These are phyloP conservation scores for Manis pentadactyla DNA, from an alignment of 2,797 vertebrate species.

Conservation along the genomic window DNA sequence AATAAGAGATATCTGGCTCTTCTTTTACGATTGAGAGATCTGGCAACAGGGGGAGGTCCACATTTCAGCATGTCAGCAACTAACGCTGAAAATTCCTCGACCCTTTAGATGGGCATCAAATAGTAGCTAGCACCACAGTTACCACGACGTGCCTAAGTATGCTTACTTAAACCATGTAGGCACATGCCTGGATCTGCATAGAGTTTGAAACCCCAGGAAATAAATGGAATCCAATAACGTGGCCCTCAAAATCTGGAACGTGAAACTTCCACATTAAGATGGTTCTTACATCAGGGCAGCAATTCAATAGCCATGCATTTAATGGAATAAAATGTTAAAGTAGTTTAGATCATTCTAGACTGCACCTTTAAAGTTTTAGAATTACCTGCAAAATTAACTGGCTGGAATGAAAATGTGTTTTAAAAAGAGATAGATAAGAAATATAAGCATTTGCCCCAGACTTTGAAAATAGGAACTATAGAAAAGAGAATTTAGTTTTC, in stretches of 20 bases:
- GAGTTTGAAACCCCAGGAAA: conserved; percentile 40
- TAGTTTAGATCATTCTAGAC: conserved; percentile 1
- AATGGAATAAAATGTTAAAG: neutral
- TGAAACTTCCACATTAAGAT: conserved; percentile 19
- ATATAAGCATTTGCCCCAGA: neutral
- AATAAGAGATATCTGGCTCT: neutral
- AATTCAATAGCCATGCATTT: neutral
- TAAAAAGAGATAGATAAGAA: neutral
- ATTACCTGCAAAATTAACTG: neutral
- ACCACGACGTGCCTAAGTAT: neutral
- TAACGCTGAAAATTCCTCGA: neutral
- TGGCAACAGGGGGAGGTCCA: neutral
- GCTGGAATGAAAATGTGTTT: neutral
- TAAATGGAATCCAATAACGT: conserved; percentile 9
- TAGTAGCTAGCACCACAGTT: neutral
- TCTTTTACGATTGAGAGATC: neutral
- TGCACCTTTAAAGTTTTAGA: neutral
- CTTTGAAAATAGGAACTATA: neutral
- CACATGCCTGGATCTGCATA: neutral
- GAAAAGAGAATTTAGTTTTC: neutral
- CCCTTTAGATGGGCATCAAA: neutral
- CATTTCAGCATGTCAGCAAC: neutral
- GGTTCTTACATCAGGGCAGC: conserved; percentile 10
- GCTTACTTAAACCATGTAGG: neutral
- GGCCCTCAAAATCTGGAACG: neutral